phyloP scores from a whole-genome alignment of 1,140 invertebrate genomes.

The Bombus affinis region DNA sequence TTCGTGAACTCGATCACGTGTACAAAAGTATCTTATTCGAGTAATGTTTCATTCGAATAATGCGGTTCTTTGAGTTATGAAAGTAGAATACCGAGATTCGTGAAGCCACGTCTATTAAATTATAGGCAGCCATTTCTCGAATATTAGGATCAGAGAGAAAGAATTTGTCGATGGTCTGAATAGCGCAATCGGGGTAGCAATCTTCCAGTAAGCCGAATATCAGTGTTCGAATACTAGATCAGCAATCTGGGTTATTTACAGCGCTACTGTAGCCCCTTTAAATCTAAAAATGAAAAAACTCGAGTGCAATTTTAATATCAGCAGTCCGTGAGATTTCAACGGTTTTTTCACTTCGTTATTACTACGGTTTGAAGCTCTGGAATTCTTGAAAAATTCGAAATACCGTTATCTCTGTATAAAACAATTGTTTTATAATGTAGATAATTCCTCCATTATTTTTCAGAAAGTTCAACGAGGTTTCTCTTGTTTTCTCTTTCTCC shows the following conservation, averaged over 20 bases:
- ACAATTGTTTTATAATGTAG: too few relatives aligned
- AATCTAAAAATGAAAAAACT: neutral
- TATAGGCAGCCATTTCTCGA: constrained; percentile 9
- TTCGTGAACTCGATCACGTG: too few relatives aligned
- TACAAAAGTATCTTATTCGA: too few relatives aligned
- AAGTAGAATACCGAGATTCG: neutral
- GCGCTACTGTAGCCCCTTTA: neutral
- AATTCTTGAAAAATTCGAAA: neutral
- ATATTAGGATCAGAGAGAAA: constrained; percentile 14
- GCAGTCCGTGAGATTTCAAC: neutral
- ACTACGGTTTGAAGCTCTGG: neutral
- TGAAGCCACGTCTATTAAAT: neutral
- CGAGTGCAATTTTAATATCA: neutral
- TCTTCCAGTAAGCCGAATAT: neutral
- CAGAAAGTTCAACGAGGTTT: too few relatives aligned
- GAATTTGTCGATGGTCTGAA: constrained; percentile 27
- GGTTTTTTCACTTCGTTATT: neutral
- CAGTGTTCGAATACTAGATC: constrained; percentile 21
- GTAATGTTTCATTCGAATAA: too few relatives aligned
- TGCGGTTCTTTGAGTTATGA: neutral
- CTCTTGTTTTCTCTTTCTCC: too few relatives aligned
- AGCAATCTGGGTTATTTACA: constrained; percentile 17
- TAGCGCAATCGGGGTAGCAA: constrained; percentile 9
- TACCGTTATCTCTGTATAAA: neutral
- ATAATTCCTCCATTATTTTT: neutral